Conservation (phyloP, 2,797 vertebrate genomes). For the Coracias cyanogaster region DNA sequence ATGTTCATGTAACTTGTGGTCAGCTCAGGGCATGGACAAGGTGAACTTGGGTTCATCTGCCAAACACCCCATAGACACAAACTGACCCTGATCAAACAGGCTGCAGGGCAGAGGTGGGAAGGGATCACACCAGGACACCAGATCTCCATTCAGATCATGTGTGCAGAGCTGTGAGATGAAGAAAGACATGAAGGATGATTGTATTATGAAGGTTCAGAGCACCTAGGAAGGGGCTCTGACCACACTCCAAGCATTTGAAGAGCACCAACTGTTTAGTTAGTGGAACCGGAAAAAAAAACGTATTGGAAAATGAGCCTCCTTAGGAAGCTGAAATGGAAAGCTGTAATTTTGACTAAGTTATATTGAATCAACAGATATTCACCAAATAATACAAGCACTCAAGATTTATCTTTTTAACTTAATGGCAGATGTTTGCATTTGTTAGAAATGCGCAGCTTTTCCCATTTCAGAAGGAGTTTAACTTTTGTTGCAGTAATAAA, state of each 20-base stretch:
- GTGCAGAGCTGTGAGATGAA: background rate
- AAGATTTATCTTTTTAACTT: conserved; percentile 2
- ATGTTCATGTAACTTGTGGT: background rate
- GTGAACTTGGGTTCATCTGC: rapidly evolving
- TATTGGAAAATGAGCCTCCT: background rate
- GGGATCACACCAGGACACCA: background rate
- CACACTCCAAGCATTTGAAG: background rate
- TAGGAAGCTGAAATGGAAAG: background rate
- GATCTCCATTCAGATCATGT: background rate
- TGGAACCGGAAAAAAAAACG: background rate
- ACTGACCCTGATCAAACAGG: background rate
- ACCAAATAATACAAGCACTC: background rate
- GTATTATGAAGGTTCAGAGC: background rate
- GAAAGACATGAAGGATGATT: background rate
- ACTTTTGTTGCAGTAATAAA: background rate
- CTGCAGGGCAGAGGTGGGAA: background rate
- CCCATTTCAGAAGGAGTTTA: background rate
- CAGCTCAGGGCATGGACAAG: background rate
- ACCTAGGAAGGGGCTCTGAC: background rate
- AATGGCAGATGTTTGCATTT: conserved; percentile 20
- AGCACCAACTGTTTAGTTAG: background rate
- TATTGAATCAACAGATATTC: background rate
- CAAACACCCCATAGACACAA: background rate
- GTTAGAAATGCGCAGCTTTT: background rate
- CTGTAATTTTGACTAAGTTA: background rate